Base-by-base conservation (phyloP, 2,113 vertebrate genomes). In the Seriola quinqueradiata region DNA sequence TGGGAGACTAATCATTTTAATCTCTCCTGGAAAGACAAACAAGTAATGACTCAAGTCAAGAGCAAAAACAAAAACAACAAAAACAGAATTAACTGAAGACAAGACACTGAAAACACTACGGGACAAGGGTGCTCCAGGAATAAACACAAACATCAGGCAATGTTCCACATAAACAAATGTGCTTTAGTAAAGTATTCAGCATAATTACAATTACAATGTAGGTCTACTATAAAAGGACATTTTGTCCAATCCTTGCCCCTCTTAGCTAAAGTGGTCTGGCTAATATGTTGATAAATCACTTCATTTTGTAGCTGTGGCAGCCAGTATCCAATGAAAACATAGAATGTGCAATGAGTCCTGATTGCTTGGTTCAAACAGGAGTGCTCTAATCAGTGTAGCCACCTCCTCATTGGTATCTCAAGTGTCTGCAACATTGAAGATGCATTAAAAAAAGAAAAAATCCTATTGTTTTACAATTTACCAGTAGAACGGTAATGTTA, bases 351-450 rank as follows among this genome's bases (percentile, higher is more conserved):
- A 10, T 25, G 36, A 48, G 25, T 52, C 34, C 66, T 78, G 65
- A 81, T 84, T 84, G 32, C 36, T 48, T 17, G 21, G 16, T 63
- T 79, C 0, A 60, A 55, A 42, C 23, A 42, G 10, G n/a, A 48
- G 63, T 0, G 34, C 64, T 75, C 46, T 40, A 67, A 63, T 72
- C 58, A 75, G 32, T 19, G 40, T 8, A 65, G 57, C 19, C 36
- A 46, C 23, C 38, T 57, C 44, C 38, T 59, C 7, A 40, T 78
- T 25, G 55, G 7, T 7, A 17, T 46, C 32, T 71, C 4, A 12
- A 83, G 54, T 38, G 28, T 58, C n/a, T 21, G 32, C 48, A 46
- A 66, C 28, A 55, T 3, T 4, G 6, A 64, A 19, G 67, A 0
- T 0, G 4, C 17, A 50, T 23, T 16, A 32, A 55, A 17, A 44